Evolutionary conservation across 2,113 vertebrate genomes (phyloP), one percentile per base, ranked within the genome.

Genomic region (Astatoreochromis straeleni): DNA sequence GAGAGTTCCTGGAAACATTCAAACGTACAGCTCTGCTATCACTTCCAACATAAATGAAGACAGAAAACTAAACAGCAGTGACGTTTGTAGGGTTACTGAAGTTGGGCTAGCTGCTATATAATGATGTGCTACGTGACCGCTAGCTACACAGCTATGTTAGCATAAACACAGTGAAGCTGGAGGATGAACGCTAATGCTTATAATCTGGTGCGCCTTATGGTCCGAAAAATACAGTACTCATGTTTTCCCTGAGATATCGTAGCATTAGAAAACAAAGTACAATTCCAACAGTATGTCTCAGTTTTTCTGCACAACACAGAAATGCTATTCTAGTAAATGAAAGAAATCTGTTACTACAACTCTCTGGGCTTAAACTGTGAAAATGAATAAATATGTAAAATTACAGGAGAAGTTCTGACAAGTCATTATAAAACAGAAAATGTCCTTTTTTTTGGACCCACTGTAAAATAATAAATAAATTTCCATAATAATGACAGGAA

Each of bases 1-100:
- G 6, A 5, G 11, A 1, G 13, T 7, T 24, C 0, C 13, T n/a
- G n/a, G n/a, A n/a, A n/a, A n/a, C n/a, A n/a, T n/a, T n/a, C n/a
- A n/a, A n/a, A n/a, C n/a, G n/a, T n/a, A 2, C 21, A 24, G 53
- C 21, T 55, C 21, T 55, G 54, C 0, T 24, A 0, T 7, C 53
- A 55, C 21, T 26, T 55, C 21, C 4, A 55, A 1, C 53, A 55
- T 26, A 0, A 55, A 26, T 13, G 21, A 55, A 26, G 54, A 7
- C 6, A 55, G 2, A 2, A 55, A 55, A 26, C 21, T 4, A 26
- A 55, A 26, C 21, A 7, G 54, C 53, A 54, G 10, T 24, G 10
- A 26, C 0, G 0, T 55, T 55, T 55, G 54, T 14, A 55, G 21
- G 21, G 21, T 55, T 55, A 55, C 54, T 26, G 21, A 55, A 1